Evolutionary conservation across 2,888 invertebrate species (phyloP), one percentile per base, ranked within the genome.

Genomic region (Dicyrtoma fusca): DNA sequence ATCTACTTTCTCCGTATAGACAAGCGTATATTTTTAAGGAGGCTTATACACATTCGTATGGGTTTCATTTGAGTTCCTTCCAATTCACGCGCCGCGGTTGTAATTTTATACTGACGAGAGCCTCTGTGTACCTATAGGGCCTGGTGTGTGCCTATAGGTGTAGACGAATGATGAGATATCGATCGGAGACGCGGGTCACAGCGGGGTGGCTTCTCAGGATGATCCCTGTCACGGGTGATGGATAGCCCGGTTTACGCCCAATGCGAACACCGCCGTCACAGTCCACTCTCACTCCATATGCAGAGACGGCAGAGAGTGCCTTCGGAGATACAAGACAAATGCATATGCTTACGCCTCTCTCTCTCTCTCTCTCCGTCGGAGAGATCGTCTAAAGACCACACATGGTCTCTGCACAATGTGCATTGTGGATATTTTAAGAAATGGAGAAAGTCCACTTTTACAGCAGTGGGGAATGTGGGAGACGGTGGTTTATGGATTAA

Each of bases 171-270:
- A 77, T 77, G 77, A 76, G 76, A 75, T 77, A 77, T 77, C 76
- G 77, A 77, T 77, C 76, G 53, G 64, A 73, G 75, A 73, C 71
- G 75, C 65, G 76, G 76, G 76, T 77, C 77, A 76, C 77, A 76
- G 77, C 74, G 69, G 77, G 77, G 75, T 75, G 75, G 71, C 76
- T 75, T 69, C 75, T 74, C 74, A 75, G 76, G 78, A 79, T 79
- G 79, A 80, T 79, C 76, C 80, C 77, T 80, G 80, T 80, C 80
- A 79, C 73, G 69, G 62, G 79, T 79, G 79, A 80, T 79, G 77
- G 80, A 80, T 80, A 76, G 78, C 73, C 73, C 75, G 77, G 75
- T 76, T 76, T 77, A 79, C 80, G 76, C 79, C 80, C 77, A 66
- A 55, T 21, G 42, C 42, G 53, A 53, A 66, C 17, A 53, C 34